phyloP scores from a whole-genome alignment of 2,797 vertebrate genomes.

The Lycodopsis pacificus region DNA sequence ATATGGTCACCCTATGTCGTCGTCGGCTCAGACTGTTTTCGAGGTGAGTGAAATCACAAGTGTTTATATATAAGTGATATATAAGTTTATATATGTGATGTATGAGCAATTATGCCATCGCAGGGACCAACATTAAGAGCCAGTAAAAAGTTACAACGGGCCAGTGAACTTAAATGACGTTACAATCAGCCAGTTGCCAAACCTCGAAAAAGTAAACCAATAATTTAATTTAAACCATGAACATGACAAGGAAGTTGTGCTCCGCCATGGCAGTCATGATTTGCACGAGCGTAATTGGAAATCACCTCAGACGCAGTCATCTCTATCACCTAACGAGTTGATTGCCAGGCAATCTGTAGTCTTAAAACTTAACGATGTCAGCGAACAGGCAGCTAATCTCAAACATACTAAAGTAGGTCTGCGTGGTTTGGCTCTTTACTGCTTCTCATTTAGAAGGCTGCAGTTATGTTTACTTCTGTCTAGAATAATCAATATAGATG shows the following conservation, averaged over 20 bases:
- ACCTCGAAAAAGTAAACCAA: too few species aligned
- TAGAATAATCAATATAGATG: slow-evolving; percentile 23
- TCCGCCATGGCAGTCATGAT: slow-evolving; percentile 11
- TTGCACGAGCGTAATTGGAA: not conserved
- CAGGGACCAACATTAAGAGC: too few species aligned
- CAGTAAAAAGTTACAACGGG: too few species aligned
- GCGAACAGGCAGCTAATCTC: not conserved
- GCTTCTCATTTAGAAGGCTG: slow-evolving; percentile 27
- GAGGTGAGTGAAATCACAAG: too few species aligned
- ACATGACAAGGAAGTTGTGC: not conserved
- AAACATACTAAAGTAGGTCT: not conserved
- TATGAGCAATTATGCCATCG: too few species aligned
- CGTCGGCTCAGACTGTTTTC: too few species aligned
- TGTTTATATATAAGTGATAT: too few species aligned
- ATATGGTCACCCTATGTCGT: too few species aligned
- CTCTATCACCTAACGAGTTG: not conserved
- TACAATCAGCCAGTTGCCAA: too few species aligned
- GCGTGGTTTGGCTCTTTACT: slow-evolving; percentile 5
- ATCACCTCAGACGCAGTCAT: slow-evolving; percentile 1
- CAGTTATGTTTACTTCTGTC: slow-evolving; percentile 3
- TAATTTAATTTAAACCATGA: not conserved
- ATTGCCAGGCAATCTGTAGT: slow-evolving; percentile 9
- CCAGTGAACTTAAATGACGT: too few species aligned
- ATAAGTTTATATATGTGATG: too few species aligned
- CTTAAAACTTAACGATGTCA: slow-evolving; percentile 12